Evolutionary conservation across 2,113 vertebrate species (phyloP), one percentile per base, ranked within the genome.

Genomic region (Verasper variegatus): DNA sequence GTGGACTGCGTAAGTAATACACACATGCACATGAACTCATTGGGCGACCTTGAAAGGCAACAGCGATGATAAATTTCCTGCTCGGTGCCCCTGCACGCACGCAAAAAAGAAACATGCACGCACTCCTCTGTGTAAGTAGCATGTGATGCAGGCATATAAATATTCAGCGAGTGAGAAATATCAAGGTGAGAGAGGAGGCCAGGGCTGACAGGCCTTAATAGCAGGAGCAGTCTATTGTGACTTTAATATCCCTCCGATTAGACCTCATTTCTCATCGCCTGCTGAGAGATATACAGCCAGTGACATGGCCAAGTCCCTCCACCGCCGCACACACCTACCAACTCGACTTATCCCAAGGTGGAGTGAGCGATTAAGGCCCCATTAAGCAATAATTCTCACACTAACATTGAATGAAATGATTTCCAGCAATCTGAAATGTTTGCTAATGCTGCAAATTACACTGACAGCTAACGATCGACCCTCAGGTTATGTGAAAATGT

Each of bases 231-330:
- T 91, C 91, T 92, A 89, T 94, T 92, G 91, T 92, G 88, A 93
- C 91, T 92, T 93, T 93, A 94, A 94, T 95, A 92, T 93, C 81
- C 87, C 81, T 86, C 81, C 86, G 88, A 94, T 93, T 93, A 92
- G 89, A 91, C 84, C 88, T 92, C 85, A 88, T 93, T 93, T 92
- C 86, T 83, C 74, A 80, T 88, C 80, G 90, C 89, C 85, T 87
- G 62, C 64, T 77, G 72, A 85, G 72, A 93, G 88, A 91, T 91
- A 91, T 88, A 90, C 83, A 85, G 87, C 84, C 52, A 82, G 78
- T 89, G 91, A 93, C 90, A 92, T 76, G 84, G 81, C 88, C 87
- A 78, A 88, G 86, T 89, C 80, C 81, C 86, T 90, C 86, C 78
- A 62, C 60, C 24, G 61, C 71, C 47, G 11, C 59, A 70, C 74